phyloP scores from a whole-genome alignment of 2,797 vertebrate genomes.

The Setipinna tenuifilis region DNA sequence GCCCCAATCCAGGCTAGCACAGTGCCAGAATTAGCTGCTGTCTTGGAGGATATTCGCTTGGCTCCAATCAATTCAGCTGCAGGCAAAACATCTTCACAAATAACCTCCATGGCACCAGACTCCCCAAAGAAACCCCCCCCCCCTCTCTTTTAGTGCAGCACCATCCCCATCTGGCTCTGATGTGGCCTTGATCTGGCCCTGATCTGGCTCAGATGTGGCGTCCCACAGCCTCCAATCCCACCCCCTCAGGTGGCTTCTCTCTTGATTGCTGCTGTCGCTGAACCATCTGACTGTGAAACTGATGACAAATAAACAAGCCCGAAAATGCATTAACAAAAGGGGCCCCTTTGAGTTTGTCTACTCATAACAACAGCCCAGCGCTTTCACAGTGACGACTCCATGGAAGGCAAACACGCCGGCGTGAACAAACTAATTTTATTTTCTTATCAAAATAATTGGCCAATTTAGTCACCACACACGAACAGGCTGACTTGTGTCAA shows the following conservation, averaged over 20 bases:
- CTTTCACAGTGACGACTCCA: not conserved
- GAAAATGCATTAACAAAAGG: not conserved
- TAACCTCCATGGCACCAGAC: not conserved
- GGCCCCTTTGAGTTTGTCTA: not conserved
- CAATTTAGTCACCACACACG: not conserved
- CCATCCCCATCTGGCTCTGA: not conserved
- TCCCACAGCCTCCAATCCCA: not conserved
- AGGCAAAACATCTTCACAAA: not conserved
- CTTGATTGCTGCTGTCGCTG: not conserved
- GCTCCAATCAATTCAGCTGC: not conserved
- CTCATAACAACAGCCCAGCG: not conserved
- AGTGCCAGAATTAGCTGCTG: not conserved
- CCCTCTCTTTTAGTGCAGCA: too few species aligned
- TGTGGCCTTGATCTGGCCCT: conserved; percentile 38
- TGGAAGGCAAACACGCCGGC: not conserved
- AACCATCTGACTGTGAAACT: not conserved
- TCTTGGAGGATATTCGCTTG: not conserved
- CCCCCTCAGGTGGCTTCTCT: not conserved
- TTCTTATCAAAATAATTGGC: not conserved
- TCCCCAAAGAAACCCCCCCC: not conserved
- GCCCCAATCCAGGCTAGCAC: too few species aligned
- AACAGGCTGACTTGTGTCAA: not conserved
- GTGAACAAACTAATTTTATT: not conserved
- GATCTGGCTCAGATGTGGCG: conserved; percentile 25
- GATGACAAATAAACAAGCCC: conserved; percentile 33